Evolutionary conservation across 1,140 invertebrate species (phyloP), one percentile per base, ranked within the genome.

Genomic region (Ectropis grisescens): DNA sequence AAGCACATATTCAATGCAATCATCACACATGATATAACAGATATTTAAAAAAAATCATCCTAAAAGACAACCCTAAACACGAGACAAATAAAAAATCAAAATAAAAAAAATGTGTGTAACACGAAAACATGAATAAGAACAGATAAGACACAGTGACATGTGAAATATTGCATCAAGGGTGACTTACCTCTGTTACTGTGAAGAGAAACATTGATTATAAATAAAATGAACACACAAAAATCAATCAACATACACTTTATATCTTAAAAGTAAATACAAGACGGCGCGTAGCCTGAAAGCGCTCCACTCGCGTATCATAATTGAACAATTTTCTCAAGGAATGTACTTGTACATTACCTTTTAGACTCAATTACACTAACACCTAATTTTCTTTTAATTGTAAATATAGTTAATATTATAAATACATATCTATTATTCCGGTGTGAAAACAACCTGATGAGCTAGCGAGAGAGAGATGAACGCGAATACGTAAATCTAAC

Each of bases 221-320:
- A 80, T 76, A 75, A 80, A 80, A 80, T 75, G 67, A 70, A 76
- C 69, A 72, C 54, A n/a, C n/a, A n/a, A n/a, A n/a, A 50, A 46
- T 76, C 58, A 74, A 80, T 74, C 50, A 80, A 76, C 66, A 76
- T 80, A 80, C 75, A 80, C 70, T 80, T 80, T 80, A 80, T 80
- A 69, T 80, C 70, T 80, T 80, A 80, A 68, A 50, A 72, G 53
- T 72, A 76, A n/a, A 64, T 80, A 80, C 71, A 80, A 64, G 58
- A 53, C 49, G 53, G 53, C 59, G 36, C 29, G 13, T 45, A 49
- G 47, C 40, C 39, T 38, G 47, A 43, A 26, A 41, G 36, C 41
- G 42, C 9, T 23, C 40, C 19, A 26, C 39, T 36, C 38, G 44
- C 42, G 42, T 43, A 40, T 29, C 42, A 48, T 48, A 53, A 56